Evolutionary conservation across 2,888 invertebrate genomes (phyloP).

Genomic region (Perithous albicinctus): DNA sequence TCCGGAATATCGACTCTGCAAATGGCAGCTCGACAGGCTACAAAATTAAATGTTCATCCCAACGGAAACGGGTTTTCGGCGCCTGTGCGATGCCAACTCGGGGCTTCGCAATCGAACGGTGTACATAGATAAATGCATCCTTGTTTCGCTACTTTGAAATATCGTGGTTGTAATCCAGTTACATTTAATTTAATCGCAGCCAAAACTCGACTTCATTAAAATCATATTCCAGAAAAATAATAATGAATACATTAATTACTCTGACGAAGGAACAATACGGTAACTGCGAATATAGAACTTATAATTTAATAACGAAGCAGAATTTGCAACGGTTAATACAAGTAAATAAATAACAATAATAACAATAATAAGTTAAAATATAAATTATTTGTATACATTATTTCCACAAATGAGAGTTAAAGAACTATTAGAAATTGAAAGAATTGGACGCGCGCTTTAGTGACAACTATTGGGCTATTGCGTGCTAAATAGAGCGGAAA

Average conservation of each 20-base stretch:
- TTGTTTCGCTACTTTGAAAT: background rate
- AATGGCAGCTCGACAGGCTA: constrained; percentile 43
- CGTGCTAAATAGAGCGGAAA: background rate
- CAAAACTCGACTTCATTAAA: background rate
- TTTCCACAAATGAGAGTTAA: background rate
- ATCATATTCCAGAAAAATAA: background rate
- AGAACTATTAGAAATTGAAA: background rate
- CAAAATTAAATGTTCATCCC: constrained; percentile 38
- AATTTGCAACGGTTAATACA: background rate
- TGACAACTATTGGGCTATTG: background rate
- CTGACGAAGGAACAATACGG: background rate
- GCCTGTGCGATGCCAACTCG: background rate
- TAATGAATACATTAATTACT: background rate
- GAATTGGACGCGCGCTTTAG: background rate
- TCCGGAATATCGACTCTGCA: constrained; percentile 4
- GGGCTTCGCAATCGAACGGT: background rate
- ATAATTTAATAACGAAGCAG: background rate
- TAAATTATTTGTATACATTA: too few relatives aligned
- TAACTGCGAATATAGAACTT: background rate
- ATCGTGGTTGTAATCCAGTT: background rate
- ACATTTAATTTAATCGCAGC: background rate
- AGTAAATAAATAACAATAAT: too few relatives aligned
- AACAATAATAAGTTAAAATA: too few relatives aligned
- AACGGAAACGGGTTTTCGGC: constrained; percentile 25
- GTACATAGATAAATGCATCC: background rate